Evolutionary conservation across 2,888 invertebrate genomes (phyloP).

Genomic region (Eugnorisma glareosa): DNA sequence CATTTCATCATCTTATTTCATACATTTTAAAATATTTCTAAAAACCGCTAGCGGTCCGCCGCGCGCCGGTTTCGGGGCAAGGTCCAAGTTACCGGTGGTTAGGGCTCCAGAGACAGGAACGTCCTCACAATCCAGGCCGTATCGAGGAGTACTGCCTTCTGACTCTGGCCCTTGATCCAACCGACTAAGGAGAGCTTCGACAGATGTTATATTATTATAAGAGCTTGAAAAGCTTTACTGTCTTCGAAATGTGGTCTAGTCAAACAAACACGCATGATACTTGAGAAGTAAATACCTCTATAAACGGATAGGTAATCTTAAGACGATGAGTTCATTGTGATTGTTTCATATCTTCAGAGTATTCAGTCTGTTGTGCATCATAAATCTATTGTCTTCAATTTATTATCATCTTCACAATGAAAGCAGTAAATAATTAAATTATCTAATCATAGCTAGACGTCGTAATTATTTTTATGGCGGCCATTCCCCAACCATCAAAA

Average conservation of each 20-base stretch:
- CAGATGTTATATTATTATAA: too few relatives aligned
- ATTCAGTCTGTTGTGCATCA: slow-evolving; percentile 42
- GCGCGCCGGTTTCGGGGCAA: too few relatives aligned
- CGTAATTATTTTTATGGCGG: slow-evolving; percentile 61
- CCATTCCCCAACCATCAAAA: slow-evolving; percentile 56
- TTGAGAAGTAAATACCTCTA: slow-evolving; percentile 25
- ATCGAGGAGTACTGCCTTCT: too few relatives aligned
- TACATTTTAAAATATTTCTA: too few relatives aligned
- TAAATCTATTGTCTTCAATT: slow-evolving; percentile 64
- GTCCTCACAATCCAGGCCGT: too few relatives aligned
- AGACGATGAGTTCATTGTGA: slow-evolving; percentile 46
- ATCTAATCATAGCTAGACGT: slow-evolving; percentile 57
- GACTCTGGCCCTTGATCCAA: too few relatives aligned
- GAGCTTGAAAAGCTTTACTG: background rate
- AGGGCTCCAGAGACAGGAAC: too few relatives aligned
- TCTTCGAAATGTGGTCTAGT: background rate
- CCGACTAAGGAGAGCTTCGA: too few relatives aligned
- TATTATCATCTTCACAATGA: slow-evolving; percentile 49
- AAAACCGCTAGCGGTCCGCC: too few relatives aligned
- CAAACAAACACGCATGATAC: slow-evolving; percentile 19
- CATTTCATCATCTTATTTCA: too few relatives aligned
- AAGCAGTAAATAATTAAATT: slow-evolving; percentile 61
- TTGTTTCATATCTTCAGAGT: slow-evolving; percentile 33
- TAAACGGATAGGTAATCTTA: slow-evolving; percentile 24
- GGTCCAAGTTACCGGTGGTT: too few relatives aligned